Conservation (phyloP, 2,888 invertebrate genomes). For the Apomyelois bistriatella region DNA sequence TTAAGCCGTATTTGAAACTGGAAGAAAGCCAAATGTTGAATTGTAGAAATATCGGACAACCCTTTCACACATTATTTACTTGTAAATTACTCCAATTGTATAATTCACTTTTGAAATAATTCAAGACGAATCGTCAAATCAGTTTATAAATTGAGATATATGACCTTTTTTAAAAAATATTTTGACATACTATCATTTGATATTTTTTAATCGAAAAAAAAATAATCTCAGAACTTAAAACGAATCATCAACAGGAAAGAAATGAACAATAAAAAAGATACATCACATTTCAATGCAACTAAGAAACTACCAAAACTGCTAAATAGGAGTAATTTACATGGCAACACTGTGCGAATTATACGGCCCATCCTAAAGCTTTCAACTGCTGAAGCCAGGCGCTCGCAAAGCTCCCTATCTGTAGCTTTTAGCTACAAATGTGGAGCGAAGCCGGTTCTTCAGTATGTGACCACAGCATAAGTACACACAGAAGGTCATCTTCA, state of each 20-base stretch:
- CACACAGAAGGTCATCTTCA: neutral
- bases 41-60: neutral
- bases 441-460: neutral
- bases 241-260: no score
- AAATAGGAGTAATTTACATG: neutral
- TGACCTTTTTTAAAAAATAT: no score
- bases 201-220: no score
- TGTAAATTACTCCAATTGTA: neutral
- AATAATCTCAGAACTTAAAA: no score
- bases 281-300: no score
- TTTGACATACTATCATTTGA: no score
- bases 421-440: neutral
- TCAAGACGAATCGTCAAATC: no score
- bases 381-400: neutral
- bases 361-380: neutral
- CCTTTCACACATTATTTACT: neutral
- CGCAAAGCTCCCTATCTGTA: neutral
- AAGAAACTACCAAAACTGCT: neutral
- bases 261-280: no score
- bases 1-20: slow-evolving; percentile 22
- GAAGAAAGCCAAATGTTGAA: neutral
- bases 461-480: neutral
- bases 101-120: no score
- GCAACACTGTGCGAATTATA: neutral
- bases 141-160: no score